A percentile compares a stretch with the other conserved stretches of the same genome.
Evolutionary conservation across 2,888 invertebrate genomes (phyloP).

Genomic region (Seira ritae): DNA sequence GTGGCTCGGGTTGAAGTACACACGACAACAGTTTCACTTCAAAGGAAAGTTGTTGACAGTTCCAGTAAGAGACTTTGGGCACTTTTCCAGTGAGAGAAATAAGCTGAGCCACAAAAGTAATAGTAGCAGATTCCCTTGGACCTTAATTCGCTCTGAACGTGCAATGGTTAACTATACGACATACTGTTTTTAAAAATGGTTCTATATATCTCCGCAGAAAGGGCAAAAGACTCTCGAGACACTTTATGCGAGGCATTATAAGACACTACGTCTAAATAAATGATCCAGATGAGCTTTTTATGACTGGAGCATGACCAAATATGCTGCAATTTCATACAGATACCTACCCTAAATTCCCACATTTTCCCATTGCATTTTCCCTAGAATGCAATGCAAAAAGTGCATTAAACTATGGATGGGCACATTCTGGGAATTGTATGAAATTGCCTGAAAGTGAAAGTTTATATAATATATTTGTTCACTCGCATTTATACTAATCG

Average conservation of each 20-base stretch:
- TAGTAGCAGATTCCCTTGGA: not conserved
- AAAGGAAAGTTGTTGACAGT: slow-evolving; percentile 38
- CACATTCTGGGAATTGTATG: not conserved
- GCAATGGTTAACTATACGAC: not conserved
- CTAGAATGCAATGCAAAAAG: too few relatives aligned
- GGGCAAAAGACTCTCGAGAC: slow-evolving; percentile 31
- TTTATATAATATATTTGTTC: not conserved
- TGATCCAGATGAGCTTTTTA: slow-evolving; percentile 48
- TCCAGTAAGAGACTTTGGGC: slow-evolving; percentile 35
- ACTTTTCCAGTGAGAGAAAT: slow-evolving; percentile 31
- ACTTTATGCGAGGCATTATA: slow-evolving; percentile 39
- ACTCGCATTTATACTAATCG: not conserved
- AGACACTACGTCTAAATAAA: slow-evolving; percentile 47
- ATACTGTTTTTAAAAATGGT: not conserved
- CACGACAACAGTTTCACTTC: slow-evolving; percentile 16
- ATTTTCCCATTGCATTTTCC: not conserved
- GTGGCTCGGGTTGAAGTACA: slow-evolving; percentile 24
- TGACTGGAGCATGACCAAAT: slow-evolving; percentile 14
- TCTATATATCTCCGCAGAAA: not conserved
- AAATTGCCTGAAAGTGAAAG: not conserved
- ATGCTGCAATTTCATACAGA: not conserved
- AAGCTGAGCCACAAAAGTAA: slow-evolving; percentile 2
- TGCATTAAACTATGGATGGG: not conserved
- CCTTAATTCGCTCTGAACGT: not conserved
- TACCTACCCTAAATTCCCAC: not conserved